Evolutionary conservation across 2,113 vertebrate genomes (phyloP).

Genomic region (Laticauda laticaudata): DNA sequence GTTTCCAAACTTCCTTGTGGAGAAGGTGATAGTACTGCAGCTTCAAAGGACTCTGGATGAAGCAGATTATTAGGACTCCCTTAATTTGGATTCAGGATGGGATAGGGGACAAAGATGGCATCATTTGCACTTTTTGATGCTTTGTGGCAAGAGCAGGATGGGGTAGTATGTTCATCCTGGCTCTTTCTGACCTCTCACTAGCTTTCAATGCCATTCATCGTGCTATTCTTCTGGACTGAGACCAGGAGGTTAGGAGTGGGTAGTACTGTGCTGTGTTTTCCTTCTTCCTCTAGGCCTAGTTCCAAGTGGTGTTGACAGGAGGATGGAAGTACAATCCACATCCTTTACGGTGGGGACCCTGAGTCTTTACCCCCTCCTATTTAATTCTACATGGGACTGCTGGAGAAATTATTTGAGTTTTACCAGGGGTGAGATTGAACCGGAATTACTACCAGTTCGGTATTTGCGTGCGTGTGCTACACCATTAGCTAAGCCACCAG

Average conservation of each 20-base stretch:
- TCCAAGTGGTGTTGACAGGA: not conserved
- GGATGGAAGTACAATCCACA: not conserved
- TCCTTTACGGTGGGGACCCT: not conserved
- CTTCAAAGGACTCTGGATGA: not conserved
- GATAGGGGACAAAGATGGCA: not conserved
- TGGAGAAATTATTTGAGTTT: not conserved
- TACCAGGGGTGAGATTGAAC: no score
- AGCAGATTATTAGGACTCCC: not conserved
- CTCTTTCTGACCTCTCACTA: not conserved
- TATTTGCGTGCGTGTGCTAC: no score
- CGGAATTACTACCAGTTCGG: no score
- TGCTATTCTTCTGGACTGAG: not conserved
- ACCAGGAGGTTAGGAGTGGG: not conserved
- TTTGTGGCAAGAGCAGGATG: not conserved
- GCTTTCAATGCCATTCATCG: not conserved
- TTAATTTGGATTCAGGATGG: not conserved
- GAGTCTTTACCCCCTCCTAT: not conserved
- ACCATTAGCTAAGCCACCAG: no score
- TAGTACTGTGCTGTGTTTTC: not conserved
- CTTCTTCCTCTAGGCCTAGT: not conserved
- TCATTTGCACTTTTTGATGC: not conserved
- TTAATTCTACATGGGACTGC: not conserved
- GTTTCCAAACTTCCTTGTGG: not conserved
- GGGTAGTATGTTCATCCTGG: not conserved
- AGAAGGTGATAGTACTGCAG: not conserved